phyloP scores from a whole-genome alignment of 2,797 vertebrate genomes.

The Alfaro cultratus region DNA sequence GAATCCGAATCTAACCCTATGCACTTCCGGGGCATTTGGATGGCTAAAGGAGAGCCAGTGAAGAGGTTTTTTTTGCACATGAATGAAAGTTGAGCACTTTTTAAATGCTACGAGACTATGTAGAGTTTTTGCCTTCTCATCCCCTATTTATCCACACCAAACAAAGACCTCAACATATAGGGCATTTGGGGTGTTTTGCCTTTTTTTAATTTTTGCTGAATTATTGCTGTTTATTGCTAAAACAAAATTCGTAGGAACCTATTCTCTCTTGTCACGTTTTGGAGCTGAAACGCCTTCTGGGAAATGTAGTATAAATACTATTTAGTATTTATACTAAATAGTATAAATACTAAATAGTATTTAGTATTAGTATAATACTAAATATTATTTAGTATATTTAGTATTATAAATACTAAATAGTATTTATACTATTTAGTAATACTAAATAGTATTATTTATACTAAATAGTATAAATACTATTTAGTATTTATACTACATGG shows the following conservation, averaged over 20 bases:
- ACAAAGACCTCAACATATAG: slow-evolving; percentile 33
- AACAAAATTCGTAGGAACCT: neutral
- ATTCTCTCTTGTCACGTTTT: neutral
- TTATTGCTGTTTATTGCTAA: neutral
- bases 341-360: no score
- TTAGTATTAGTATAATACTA: no score
- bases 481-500: no score
- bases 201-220: neutral
- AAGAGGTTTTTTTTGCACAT: neutral
- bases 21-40: slow-evolving; percentile 18
- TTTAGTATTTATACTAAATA: no score
- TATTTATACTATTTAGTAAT: no score
- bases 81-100: slow-evolving; percentile 15
- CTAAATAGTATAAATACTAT: neutral
- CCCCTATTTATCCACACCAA: slow-evolving; percentile 14
- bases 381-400: no score
- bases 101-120: slow-evolving; percentile 1
- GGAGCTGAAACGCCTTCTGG: neutral
- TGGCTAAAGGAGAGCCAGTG: neutral
- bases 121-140: slow-evolving; percentile 4
- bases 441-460: no score
- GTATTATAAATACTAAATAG: no score
- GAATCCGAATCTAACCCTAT: slow-evolving; percentile 10
- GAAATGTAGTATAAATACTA: neutral
- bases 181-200: neutral